Conservation (phyloP, 2,888 invertebrate species). For the Cephalotes varians region DNA sequence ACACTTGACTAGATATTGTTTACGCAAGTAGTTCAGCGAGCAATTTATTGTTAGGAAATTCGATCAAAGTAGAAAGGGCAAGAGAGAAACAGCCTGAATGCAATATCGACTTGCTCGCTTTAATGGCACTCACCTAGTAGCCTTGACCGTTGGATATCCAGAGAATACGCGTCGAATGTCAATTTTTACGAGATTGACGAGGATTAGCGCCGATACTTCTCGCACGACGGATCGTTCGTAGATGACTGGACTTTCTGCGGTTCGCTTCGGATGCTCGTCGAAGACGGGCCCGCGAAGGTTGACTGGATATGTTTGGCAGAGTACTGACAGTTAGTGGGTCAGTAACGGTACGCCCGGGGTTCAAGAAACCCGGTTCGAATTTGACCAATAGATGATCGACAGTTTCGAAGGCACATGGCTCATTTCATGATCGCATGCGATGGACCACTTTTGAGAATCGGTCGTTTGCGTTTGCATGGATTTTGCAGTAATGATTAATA, state of each 20-base stretch:
- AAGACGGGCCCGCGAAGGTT: constrained; percentile 66
- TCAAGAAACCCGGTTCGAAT: constrained; percentile 83
- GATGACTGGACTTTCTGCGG: constrained; percentile 73
- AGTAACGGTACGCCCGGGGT: constrained; percentile 83
- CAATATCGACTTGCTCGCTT: background rate
- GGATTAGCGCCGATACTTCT: constrained; percentile 68
- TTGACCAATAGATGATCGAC: constrained; percentile 61
- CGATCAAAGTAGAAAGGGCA: background rate
- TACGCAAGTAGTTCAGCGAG: constrained; percentile 5
- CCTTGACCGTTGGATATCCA: constrained; percentile 51
- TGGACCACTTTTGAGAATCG: constrained; percentile 18
- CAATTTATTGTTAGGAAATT: background rate
- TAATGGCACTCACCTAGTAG: constrained; percentile 52
- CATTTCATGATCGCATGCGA: background rate
- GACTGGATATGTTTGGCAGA: constrained; percentile 77
- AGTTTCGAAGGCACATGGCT: constrained; percentile 1
- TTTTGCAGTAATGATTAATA: background rate
- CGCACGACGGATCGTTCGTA: constrained; percentile 70
- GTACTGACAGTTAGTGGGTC: constrained; percentile 84
- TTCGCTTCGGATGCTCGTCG: constrained; percentile 51
- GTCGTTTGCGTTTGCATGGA: background rate
- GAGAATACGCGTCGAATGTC: constrained; percentile 8
- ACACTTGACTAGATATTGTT: background rate
- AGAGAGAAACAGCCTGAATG: background rate
- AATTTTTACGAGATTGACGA: constrained; percentile 45